Percentiles rank a stretch among this genome's conserved stretches.
phyloP scores from a whole-genome alignment of 92 coral and sea anemone species.

The Palythoa grandiflora region DNA sequence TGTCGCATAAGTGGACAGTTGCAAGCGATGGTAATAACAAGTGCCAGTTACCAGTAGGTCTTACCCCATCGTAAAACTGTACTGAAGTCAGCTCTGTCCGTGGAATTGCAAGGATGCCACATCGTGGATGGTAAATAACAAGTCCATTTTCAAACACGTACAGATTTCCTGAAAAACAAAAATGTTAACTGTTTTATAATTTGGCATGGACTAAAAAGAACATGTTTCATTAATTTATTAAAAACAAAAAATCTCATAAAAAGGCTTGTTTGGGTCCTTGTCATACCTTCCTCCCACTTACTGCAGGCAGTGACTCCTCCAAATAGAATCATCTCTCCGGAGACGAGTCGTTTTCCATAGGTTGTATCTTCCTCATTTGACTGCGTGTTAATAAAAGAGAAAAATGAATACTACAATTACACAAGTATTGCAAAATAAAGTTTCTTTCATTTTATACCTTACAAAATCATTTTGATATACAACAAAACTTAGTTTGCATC shows the following conservation, averaged over 20 bases:
- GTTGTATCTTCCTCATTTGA: conserved; percentile 65
- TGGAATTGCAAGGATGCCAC: conserved; percentile 71
- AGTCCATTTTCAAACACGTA: conserved; percentile 78
- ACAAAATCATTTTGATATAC: too few species aligned
- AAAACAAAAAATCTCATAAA: too few species aligned
- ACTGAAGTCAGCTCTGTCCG: conserved; percentile 64
- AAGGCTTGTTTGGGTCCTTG: neutral
- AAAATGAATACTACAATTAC: neutral
- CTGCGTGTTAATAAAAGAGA: conserved; percentile 26
- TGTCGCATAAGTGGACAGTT: too few species aligned
- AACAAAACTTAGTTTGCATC: too few species aligned
- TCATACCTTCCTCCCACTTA: conserved; percentile 77
- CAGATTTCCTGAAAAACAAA: conserved; percentile 62
- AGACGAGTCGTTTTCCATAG: conserved; percentile 76
- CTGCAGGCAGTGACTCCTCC: conserved; percentile 63
- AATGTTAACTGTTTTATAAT: neutral
- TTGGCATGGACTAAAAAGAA: neutral
- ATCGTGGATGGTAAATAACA: conserved; percentile 71
- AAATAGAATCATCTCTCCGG: conserved; percentile 69
- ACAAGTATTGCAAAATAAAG: too few species aligned
- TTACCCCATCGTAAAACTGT: conserved; percentile 89
- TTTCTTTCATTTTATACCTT: too few species aligned
- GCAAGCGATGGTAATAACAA: neutral
- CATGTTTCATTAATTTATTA: too few species aligned
- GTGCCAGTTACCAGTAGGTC: neutral